Percentiles rank a stretch among this genome's conserved stretches.
phyloP scores from a whole-genome alignment of 2,797 vertebrate species.

The Pristis pectinata region DNA sequence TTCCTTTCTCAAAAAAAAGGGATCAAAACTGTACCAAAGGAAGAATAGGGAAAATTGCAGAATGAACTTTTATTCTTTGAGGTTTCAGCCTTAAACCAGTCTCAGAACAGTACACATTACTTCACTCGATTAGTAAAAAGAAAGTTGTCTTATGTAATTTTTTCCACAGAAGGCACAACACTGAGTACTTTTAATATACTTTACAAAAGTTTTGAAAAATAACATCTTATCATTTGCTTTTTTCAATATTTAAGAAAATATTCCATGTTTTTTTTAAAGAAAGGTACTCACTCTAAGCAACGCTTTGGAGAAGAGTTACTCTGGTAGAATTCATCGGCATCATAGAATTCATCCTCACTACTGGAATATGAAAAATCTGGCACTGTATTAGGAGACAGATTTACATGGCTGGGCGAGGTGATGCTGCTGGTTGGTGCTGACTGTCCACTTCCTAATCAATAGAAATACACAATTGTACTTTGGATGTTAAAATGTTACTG shows the following conservation, averaged over 20 bases:
- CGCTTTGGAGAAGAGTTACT: constrained; percentile 86
- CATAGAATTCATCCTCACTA: constrained; percentile 98
- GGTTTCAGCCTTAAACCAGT: neutral
- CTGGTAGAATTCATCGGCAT: constrained; percentile 96
- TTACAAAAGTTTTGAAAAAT: neutral
- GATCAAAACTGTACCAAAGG: too few species aligned
- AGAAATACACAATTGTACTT: neutral
- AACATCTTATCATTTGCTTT: neutral
- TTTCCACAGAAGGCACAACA: constrained; percentile 30
- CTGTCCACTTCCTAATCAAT: constrained; percentile 75
- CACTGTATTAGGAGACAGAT: constrained; percentile 84
- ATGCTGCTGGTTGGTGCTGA: constrained; percentile 89
- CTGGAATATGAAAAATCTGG: constrained; percentile 98
- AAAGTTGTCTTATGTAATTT: too few species aligned
- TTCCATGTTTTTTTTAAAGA: neutral
- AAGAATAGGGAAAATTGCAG: neutral
- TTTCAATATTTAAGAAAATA: constrained; percentile 4
- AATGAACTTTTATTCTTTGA: neutral
- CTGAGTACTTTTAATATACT: neutral
- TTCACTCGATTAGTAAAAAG: neutral
- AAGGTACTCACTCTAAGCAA: constrained; percentile 84
- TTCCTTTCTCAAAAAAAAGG: too few species aligned
- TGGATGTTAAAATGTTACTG: neutral
- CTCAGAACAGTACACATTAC: neutral
- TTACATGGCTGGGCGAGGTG: constrained; percentile 85